Conservation (phyloP, 2,113 vertebrate genomes). For the Nannobrachium achirus region DNA sequence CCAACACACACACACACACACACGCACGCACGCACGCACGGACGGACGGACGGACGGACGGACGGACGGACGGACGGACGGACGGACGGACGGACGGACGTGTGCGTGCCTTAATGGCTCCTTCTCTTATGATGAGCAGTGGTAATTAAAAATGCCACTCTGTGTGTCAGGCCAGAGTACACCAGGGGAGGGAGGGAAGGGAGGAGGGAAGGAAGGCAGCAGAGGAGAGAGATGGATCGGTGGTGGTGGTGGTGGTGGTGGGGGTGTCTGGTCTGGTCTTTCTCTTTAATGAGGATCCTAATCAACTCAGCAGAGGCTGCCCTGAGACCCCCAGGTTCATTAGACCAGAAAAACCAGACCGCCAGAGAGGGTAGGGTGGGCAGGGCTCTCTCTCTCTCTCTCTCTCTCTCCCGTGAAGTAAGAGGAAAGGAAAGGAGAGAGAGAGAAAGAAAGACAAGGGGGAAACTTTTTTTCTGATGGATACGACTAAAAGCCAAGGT, state of each 20-base stretch:
- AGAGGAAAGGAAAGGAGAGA: neutral
- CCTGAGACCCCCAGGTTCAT: conserved; percentile 72
- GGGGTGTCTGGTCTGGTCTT: conserved; percentile 48
- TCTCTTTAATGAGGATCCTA: conserved; percentile 78
- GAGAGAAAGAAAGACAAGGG: neutral
- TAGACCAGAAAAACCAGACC: conserved; percentile 69
- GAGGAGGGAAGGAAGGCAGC: neutral
- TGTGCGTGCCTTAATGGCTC: conserved; percentile 30
- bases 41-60: conserved; percentile 3
- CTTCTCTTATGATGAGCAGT: conserved; percentile 58
- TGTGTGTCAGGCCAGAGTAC: conserved; percentile 44
- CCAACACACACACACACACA: neutral
- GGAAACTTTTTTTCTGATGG: conserved; percentile 51
- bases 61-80: neutral
- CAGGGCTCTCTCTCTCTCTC: neutral
- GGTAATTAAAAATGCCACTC: conserved; percentile 75
- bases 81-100: conserved; percentile 1
- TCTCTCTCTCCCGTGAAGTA: too few species aligned
- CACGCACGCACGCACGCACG: neutral
- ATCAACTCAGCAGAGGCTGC: conserved; percentile 70
- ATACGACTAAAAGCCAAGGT: neutral
- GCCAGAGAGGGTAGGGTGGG: conserved; percentile 9
- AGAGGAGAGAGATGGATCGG: neutral
- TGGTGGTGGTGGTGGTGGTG: conserved; percentile 8
- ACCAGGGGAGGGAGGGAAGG: conserved; percentile 6